A percentile compares a stretch with the other conserved stretches of the same genome.
phyloP scores from a whole-genome alignment of 2,113 vertebrate genomes.

The Geococcyx californianus region DNA sequence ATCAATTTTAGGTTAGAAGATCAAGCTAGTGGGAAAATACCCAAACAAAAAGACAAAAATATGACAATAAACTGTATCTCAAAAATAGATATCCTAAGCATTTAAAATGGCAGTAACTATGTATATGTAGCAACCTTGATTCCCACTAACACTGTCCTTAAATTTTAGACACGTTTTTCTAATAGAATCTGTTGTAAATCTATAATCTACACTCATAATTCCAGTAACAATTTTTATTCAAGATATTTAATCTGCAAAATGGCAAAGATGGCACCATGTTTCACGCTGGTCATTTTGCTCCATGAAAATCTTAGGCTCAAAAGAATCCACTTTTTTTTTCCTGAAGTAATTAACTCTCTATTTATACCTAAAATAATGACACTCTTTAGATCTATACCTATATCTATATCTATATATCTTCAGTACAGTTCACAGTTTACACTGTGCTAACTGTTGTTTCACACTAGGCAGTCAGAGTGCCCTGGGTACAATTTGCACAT shows the following conservation, averaged over 20 bases:
- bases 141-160: neutral
- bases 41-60: neutral
- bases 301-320: neutral
- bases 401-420: neutral
- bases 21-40: neutral
- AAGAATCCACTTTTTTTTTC: neutral
- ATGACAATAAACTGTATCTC: neutral
- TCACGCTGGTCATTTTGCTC: neutral
- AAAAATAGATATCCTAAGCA: neutral
- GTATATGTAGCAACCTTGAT: neutral
- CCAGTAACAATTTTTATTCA: neutral
- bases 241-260: neutral
- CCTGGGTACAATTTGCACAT: neutral
- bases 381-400: neutral
- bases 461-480: neutral
- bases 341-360: slow-evolving; percentile 14
- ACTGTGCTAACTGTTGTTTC: neutral
- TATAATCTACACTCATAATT: neutral
- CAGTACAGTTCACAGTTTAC: slow-evolving; percentile 40
- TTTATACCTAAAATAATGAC: neutral
- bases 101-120: neutral
- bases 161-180: neutral
- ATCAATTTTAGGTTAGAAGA: neutral
- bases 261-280: neutral
- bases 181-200: neutral